Base-by-base conservation (phyloP, 2,888 invertebrate species). In the Ecdyonurus torrentis region DNA sequence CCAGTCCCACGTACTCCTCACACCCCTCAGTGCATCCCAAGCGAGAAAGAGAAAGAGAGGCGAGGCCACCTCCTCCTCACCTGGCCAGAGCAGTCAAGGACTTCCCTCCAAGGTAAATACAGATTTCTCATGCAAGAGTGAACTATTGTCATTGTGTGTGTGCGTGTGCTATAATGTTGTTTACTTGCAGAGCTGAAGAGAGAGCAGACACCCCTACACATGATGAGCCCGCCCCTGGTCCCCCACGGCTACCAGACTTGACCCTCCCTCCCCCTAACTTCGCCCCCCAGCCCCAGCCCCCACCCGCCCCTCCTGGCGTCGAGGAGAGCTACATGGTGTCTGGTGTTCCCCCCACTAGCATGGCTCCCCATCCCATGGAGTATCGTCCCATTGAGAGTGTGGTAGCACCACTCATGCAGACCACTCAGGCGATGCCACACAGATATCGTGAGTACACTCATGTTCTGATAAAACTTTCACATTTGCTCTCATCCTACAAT, bases 151-250 rank as follows among this genome's bases (percentile, higher is more conserved):
- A 10, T 37, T 37, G 15, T 37, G 5, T 37, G 15, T 5, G 37
- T 15, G 37, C 15, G 37, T 37, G 5, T 37, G 37, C 7, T 37
- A 5, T 37, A 37, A 37, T 37, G 37, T 10, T n/a, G 7, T 20
- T n/a, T 22, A 7, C 20, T 20, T 22, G 3, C 55, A 55, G 74
- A 2, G 77, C 77, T 19, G 85, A 85, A 72, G 86, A 85, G 69
- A 78, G 86, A 60, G 81, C 86, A 0, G 84, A 83, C 60, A 87
- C 87, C 7, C 87, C 87, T 1, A 87, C 87, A 1, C 81, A 86
- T 60, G 85, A 85, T 69, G 84, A 85, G 72, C 75, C 69, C 18
- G 23, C 62, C 15, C 52, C 63, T 23, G 63, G 59, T n/a, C 64
- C 61, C 23, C 58, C 64, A 15, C 64, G 58, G 19, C 61, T 37